A percentile compares a stretch with the other conserved stretches of the same genome.
Evolutionary conservation across 2,797 vertebrate species (phyloP).

Genomic region (Thripadectes ignobilis): DNA sequence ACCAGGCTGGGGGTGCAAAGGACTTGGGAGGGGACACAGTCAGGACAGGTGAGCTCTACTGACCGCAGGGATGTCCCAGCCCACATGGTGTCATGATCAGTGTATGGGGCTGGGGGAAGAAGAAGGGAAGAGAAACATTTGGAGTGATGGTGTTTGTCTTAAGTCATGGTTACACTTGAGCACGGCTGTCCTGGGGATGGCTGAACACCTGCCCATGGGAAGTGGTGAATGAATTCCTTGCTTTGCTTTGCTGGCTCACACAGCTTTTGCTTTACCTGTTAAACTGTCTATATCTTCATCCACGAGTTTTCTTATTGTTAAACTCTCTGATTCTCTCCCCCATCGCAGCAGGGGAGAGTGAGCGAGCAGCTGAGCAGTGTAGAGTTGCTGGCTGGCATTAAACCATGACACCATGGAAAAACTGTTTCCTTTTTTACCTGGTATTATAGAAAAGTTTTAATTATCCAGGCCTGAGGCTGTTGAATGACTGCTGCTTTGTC

Average conservation of each 20-base stretch:
- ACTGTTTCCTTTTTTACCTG: conserved; percentile 31
- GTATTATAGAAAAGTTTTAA: conserved; percentile 39
- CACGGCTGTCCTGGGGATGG: neutral
- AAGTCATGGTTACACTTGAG: neutral
- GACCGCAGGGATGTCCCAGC: neutral
- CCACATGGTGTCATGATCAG: neutral
- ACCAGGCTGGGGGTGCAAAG: neutral
- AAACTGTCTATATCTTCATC: neutral
- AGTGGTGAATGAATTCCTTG: neutral
- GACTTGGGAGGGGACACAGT: neutral
- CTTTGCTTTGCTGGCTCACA: neutral
- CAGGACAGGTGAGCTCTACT: neutral
- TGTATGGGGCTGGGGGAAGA: neutral
- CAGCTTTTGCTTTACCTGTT: neutral
- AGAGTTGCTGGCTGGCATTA: neutral
- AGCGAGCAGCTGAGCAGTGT: neutral
- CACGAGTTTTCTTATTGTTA: neutral
- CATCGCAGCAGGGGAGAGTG: neutral
- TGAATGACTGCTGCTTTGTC: conserved; percentile 8
- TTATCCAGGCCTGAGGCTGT: conserved; percentile 8
- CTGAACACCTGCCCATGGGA: neutral
- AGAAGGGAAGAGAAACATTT: neutral
- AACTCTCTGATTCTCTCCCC: neutral
- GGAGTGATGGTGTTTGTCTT: neutral
- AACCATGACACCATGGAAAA: neutral